Percentiles rank a stretch among this genome's conserved stretches.
phyloP scores from a whole-genome alignment of 2,113 vertebrate genomes.

The Haemorhous mexicanus region DNA sequence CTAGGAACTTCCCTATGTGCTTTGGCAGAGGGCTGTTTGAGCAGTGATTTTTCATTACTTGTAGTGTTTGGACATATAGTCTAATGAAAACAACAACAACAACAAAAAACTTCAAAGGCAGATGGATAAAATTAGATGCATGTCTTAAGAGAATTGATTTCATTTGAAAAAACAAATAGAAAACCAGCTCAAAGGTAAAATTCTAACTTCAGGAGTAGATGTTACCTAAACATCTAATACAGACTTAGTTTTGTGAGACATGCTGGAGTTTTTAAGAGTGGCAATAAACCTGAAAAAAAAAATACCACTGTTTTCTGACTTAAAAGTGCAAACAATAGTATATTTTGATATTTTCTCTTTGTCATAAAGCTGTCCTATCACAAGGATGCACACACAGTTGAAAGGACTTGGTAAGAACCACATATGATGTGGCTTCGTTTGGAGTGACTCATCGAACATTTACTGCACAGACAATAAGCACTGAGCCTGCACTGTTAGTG shows the following conservation, averaged over 20 bases:
- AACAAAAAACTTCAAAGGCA: not conserved
- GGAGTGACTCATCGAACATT: not conserved
- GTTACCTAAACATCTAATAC: not conserved
- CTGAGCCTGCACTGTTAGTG: slow-evolving; percentile 7
- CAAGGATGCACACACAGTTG: not conserved
- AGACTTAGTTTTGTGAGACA: not conserved
- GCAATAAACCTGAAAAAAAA: not conserved
- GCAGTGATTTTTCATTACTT: not conserved
- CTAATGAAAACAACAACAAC: not conserved
- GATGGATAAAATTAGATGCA: not conserved
- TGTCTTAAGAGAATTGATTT: not conserved
- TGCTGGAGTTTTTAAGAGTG: not conserved
- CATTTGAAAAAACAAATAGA: not conserved
- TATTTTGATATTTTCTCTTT: not conserved
- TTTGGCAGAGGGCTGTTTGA: not conserved
- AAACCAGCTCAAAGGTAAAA: not conserved
- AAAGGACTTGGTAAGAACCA: not conserved
- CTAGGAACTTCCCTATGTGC: not conserved
- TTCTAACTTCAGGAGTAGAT: not conserved
- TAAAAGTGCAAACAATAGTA: not conserved
- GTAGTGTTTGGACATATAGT: not conserved
- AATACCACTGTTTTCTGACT: not conserved
- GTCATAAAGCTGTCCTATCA: not conserved
- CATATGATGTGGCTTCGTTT: not conserved
- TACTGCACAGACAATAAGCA: slow-evolving; percentile 34